Conservation (phyloP, 2,113 vertebrate species). For the Pollimyrus isidori region DNA sequence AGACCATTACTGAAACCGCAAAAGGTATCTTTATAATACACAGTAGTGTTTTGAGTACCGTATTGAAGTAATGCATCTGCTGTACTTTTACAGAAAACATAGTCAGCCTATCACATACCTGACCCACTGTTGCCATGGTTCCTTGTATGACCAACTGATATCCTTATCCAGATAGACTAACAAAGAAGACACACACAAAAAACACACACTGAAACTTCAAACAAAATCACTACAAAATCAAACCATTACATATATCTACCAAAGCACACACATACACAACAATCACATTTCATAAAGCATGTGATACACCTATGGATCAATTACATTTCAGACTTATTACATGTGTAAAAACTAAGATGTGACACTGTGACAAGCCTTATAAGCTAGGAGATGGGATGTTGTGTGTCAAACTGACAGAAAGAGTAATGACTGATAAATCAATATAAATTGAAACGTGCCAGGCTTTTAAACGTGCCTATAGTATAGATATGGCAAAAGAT, state of each 20-base stretch:
- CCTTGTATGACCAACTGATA: background rate
- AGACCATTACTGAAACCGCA: background rate
- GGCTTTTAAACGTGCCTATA: background rate
- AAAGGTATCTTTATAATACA: background rate
- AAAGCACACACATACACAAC: background rate
- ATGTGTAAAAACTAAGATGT: background rate
- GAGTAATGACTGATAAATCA: background rate
- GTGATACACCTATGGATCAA: background rate
- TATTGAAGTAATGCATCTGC: background rate
- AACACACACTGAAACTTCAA: background rate
- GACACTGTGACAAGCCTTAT: background rate
- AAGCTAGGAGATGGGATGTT: background rate
- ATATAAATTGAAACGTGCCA: background rate
- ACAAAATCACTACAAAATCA: background rate
- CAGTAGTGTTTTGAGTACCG: background rate
- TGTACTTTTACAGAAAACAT: background rate
- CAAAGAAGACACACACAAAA: background rate
- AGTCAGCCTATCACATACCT: background rate
- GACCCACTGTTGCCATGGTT: background rate
- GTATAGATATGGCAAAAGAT: no score
- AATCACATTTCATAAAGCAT: background rate
- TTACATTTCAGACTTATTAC: background rate
- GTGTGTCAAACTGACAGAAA: background rate
- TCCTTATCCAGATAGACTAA: background rate
- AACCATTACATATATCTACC: background rate